Conservation (phyloP, 2,888 invertebrate species). For the Nomada goodeniana region DNA sequence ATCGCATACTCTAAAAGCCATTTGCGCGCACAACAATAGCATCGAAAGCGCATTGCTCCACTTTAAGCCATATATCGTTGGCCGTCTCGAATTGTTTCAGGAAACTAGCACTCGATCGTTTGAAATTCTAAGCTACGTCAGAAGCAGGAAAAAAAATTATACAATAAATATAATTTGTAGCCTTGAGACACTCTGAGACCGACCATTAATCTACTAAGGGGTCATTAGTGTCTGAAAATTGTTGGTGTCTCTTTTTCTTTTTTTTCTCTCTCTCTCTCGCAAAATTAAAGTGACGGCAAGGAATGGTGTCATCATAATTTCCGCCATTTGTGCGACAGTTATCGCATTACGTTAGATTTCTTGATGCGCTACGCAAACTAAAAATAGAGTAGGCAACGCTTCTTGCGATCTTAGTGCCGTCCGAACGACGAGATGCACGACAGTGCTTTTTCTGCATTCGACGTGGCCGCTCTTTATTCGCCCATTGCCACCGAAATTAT, state of each 20-base stretch:
- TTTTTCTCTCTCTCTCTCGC: not conserved
- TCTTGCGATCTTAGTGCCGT: conserved; percentile 20
- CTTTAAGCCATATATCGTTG: not conserved
- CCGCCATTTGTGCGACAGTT: conserved; percentile 29
- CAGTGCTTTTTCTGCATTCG: conserved; percentile 41
- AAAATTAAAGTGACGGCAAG: not conserved
- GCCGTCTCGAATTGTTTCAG: too few species aligned
- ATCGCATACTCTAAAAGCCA: not conserved
- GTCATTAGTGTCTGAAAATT: too few species aligned
- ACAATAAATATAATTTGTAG: too few species aligned
- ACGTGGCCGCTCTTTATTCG: conserved; percentile 1
- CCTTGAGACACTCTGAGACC: not conserved
- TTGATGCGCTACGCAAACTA: conserved; percentile 51
- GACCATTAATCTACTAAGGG: not conserved
- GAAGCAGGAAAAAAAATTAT: too few species aligned
- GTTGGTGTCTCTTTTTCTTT: not conserved
- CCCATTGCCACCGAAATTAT: not conserved
- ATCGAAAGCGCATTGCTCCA: not conserved
- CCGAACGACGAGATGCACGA: conserved; percentile 41
- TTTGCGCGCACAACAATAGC: not conserved
- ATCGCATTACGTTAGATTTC: conserved; percentile 57
- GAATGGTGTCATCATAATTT: conserved; percentile 5
- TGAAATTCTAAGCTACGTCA: too few species aligned
- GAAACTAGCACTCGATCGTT: too few species aligned
- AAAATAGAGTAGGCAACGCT: conserved; percentile 38